Evolutionary conservation across 2,888 invertebrate genomes (phyloP).

Genomic region (Candidula unifasciata): DNA sequence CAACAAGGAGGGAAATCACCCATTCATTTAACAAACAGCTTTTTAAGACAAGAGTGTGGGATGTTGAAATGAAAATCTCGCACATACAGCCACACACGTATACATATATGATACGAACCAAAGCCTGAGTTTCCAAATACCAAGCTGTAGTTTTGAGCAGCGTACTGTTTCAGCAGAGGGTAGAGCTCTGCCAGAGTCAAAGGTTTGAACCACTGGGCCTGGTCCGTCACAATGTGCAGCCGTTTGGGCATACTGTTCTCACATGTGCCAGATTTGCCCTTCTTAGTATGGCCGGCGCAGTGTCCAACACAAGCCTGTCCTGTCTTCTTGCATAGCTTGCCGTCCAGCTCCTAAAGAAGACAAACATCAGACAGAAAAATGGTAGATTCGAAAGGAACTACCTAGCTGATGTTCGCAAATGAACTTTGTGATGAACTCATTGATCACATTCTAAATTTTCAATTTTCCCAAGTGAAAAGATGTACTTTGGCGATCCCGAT

Average conservation of each 20-base stretch:
- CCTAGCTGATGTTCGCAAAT: background rate
- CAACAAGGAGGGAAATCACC: no score
- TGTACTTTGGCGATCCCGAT: no score
- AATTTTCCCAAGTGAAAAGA: background rate
- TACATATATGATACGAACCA: constrained; percentile 79
- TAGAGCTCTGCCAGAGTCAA: constrained; percentile 60
- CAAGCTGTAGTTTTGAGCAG: constrained; percentile 76
- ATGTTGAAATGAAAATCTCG: no score
- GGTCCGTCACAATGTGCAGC: constrained; percentile 59
- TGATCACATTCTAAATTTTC: no score
- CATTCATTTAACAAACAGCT: no score
- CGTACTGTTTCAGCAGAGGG: constrained; percentile 57
- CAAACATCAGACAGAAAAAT: background rate
- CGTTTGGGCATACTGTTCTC: constrained; percentile 5
- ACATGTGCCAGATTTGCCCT: background rate
- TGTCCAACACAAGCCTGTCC: constrained; percentile 63
- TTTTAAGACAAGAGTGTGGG: no score
- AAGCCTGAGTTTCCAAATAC: constrained; percentile 87
- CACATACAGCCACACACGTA: no score
- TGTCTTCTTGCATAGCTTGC: constrained; percentile 61
- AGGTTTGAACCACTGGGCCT: constrained; percentile 67
- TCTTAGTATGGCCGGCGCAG: constrained; percentile 51
- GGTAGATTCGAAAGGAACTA: background rate
- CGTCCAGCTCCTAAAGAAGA: constrained; percentile 61
- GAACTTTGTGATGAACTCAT: no score